A percentile compares a stretch with the other conserved stretches of the same genome.
These are phyloP conservation scores for Dryobota labecula DNA, from an alignment of 2,888 invertebrate genomes.

Conservation along the genomic window DNA sequence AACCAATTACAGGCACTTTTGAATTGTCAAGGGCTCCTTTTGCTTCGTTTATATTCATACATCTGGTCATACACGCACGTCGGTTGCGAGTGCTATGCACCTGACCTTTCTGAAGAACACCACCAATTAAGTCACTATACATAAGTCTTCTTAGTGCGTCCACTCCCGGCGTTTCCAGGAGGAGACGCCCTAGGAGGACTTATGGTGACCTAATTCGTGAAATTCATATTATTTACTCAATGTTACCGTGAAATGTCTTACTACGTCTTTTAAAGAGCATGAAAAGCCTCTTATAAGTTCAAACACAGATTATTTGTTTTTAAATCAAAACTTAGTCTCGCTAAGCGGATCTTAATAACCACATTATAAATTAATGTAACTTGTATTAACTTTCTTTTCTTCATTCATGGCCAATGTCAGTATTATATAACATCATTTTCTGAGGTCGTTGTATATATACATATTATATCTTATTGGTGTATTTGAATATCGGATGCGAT, in stretches of 20 bases:
- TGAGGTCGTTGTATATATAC: constrained; percentile 36
- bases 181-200: too few species aligned
- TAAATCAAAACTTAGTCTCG: constrained; percentile 9
- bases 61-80: too few species aligned
- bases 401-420: constrained; percentile 56
- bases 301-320: constrained; percentile 5
- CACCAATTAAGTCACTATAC: too few species aligned
- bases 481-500: constrained; percentile 35
- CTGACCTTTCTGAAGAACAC: too few species aligned
- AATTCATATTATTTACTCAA: background rate
- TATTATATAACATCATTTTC: constrained; percentile 50
- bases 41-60: too few species aligned
- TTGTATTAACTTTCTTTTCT: constrained; percentile 53
- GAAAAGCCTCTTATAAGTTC: background rate
- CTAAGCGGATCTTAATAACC: constrained; percentile 40
- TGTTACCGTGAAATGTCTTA: background rate
- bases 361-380: constrained; percentile 48
- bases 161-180: too few species aligned
- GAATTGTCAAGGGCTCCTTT: too few species aligned
- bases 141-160: too few species aligned
- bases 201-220: too few species aligned
- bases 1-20: too few species aligned
- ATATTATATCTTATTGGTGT: constrained; percentile 18
- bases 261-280: background rate
- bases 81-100: too few species aligned